phyloP scores from a whole-genome alignment of 1,140 invertebrate species.

The Drosophila leontia region DNA sequence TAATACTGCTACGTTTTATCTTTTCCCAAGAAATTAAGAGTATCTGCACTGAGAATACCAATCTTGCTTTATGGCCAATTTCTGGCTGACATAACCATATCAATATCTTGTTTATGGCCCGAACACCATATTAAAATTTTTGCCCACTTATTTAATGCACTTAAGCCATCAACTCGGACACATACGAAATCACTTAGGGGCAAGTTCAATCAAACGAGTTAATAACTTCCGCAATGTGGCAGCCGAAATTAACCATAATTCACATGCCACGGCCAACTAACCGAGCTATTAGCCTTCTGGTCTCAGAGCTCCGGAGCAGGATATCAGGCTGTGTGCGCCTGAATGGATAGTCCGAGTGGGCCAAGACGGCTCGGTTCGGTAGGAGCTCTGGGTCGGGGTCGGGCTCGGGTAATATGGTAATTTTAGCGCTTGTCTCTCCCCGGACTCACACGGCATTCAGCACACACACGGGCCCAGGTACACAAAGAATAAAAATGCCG shows the following conservation, averaged over 20 bases:
- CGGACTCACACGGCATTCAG: slow-evolving; percentile 39
- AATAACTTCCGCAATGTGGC: slow-evolving; percentile 74
- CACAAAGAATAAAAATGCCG: slow-evolving; percentile 65
- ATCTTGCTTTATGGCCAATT: not conserved
- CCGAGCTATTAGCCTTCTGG: slow-evolving; percentile 62
- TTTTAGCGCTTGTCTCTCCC: slow-evolving; percentile 71
- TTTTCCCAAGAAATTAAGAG: no score
- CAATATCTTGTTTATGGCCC: slow-evolving; percentile 21
- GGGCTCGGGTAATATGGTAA: slow-evolving; percentile 61
- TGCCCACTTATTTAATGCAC: slow-evolving; percentile 27
- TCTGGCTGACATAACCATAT: slow-evolving; percentile 7
- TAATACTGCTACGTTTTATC: not conserved
- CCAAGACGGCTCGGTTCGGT: slow-evolving; percentile 25
- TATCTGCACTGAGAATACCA: not conserved
- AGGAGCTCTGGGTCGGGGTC: not conserved
- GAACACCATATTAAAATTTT: slow-evolving; percentile 34
- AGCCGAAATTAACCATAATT: slow-evolving; percentile 75
- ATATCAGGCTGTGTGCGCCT: slow-evolving; percentile 39
- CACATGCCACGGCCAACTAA: slow-evolving; percentile 49
- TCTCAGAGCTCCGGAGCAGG: not conserved
- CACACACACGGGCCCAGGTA: slow-evolving; percentile 47
- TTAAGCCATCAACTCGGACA: slow-evolving; percentile 38
- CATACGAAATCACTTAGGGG: slow-evolving; percentile 35
- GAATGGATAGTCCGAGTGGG: slow-evolving; percentile 22
- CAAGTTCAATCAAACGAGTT: slow-evolving; percentile 76